Percentiles rank a stretch among this genome's conserved stretches.
phyloP scores from a whole-genome alignment of 2,113 vertebrate genomes.

The Origma solitaria region DNA sequence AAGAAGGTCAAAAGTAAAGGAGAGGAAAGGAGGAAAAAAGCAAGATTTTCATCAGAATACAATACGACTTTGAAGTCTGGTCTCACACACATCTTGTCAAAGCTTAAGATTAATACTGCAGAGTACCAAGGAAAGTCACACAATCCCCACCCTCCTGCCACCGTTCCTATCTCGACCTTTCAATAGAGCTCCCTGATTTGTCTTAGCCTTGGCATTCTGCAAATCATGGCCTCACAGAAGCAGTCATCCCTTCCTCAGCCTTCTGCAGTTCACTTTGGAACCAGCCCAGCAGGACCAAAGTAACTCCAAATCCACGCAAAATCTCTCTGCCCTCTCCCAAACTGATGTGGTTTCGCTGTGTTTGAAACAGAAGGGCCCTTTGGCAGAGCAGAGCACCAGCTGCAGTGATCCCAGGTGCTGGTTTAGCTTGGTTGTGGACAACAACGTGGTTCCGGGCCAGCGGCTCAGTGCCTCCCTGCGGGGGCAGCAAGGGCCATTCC shows the following conservation, averaged over 20 bases:
- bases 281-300: background rate
- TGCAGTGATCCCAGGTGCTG: background rate
- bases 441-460: accelerated
- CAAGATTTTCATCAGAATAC: conserved; percentile 8
- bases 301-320: background rate
- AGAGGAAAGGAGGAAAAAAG: background rate
- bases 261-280: background rate
- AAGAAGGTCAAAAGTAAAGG: conserved; percentile 4
- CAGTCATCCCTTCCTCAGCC: background rate
- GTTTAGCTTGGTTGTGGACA: background rate
- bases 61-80: background rate
- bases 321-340: background rate
- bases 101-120: background rate
- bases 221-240: background rate
- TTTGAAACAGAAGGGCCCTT: background rate
- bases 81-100: background rate
- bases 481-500: background rate
- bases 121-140: background rate
- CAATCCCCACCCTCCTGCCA: background rate
- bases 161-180: background rate
- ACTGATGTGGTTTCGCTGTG: background rate
- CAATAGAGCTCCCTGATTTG: background rate
- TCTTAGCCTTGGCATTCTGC: background rate
- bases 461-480: background rate
- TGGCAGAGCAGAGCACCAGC: background rate